Conservation (phyloP, 2,113 vertebrate species). For the Pardalotus punctatus region DNA sequence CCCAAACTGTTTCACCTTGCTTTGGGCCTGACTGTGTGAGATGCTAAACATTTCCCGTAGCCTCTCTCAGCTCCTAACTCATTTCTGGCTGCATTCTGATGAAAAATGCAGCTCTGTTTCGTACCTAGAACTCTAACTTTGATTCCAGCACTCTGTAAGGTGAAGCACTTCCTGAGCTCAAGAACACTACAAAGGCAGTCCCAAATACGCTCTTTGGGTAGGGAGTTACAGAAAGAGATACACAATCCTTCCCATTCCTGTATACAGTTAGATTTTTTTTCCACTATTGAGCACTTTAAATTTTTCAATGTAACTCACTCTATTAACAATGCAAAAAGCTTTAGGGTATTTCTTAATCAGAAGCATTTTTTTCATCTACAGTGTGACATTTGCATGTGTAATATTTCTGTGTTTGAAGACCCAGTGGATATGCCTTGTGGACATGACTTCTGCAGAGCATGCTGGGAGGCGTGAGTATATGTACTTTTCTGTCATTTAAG, state of each 20-base stretch:
- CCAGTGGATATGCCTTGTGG: conserved; percentile 96
- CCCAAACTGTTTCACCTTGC: neutral
- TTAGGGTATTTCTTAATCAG: neutral
- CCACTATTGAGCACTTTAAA: neutral
- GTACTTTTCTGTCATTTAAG: neutral
- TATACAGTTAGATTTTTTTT: neutral
- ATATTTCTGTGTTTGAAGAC: conserved; percentile 93
- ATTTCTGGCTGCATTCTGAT: neutral
- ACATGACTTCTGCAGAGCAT: conserved; percentile 95
- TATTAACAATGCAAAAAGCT: neutral
- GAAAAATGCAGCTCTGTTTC: neutral
- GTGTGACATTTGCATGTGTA: conserved; percentile 98
- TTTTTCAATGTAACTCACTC: neutral
- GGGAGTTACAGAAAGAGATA: neutral
- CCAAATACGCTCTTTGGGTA: neutral
- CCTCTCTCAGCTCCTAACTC: neutral
- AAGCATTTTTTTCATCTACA: conserved; percentile 63
- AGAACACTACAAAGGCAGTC: neutral
- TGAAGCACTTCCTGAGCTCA: neutral
- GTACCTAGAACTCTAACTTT: neutral
- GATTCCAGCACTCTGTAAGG: neutral
- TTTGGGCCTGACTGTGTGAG: neutral
- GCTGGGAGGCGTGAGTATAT: conserved; percentile 94
- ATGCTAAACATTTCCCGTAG: neutral
- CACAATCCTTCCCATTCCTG: neutral